Evolutionary conservation across 2,113 vertebrate species (phyloP), one percentile per base, ranked within the genome.

Genomic region (Pavo muticus): DNA sequence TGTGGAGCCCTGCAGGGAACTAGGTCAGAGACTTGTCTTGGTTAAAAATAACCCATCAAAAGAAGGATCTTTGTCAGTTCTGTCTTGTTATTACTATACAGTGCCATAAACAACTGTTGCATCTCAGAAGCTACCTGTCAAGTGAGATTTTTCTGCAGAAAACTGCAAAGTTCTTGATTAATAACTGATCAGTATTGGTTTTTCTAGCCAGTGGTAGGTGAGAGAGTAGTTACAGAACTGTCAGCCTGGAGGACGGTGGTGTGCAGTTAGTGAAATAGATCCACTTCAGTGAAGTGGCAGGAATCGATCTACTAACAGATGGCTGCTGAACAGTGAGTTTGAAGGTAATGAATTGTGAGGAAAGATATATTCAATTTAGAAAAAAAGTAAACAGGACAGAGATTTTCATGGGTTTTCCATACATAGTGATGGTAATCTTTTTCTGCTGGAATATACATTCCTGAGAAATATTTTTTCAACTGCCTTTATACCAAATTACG

Each of bases 31-130:
- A 45, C 84, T 90, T 82, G 63, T 69, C 67, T 82, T 78, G 47
- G 87, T 89, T 95, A 95, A 95, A 95, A 92, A 96, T 95, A 95
- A 57, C 81, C 87, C 57, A 39, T 91, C 84, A 72, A 78, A 89
- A 82, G 84, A 68, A 78, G 29, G 32, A 75, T 78, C 65, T 87
- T 82, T 95, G 77, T 89, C 81, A 61, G 47, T 91, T 89, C 67
- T 57, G 29, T 75, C 44, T 82, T 87, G 35, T 37, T 91, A 35
- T 32, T 91, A 39, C 37, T 80, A 44, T 0, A 2, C 23, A 19
- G 9, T 56, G 52, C 45, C 67, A 57, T 92, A 37, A 90, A 40
- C 64, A 95, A 3, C 30, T 89, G 50, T 87, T 87, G 61, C 39
- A 39, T 81, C 57, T 74, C 24, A 81, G 61, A 75, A 88, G 25